Evolutionary conservation across 2,113 vertebrate species (phyloP), one percentile per base, ranked within the genome.

Genomic region (Thalassarche chlororhynchos): DNA sequence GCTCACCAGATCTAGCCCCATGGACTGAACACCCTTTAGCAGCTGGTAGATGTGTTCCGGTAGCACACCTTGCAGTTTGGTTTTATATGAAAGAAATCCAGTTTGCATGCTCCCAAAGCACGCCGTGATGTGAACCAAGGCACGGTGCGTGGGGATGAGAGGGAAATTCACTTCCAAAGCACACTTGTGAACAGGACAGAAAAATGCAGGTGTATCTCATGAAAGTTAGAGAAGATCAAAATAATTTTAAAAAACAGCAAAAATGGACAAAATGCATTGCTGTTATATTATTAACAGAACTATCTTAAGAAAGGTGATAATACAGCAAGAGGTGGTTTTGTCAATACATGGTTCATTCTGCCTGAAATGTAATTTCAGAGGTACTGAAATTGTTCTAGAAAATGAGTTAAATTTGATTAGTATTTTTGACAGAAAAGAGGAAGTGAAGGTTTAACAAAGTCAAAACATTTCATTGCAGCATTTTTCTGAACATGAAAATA

Each of bases 401-500:
- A 75, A 79, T 31, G 32, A n/a, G 32, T 94, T 87, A 90, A 57
- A 60, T 93, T 78, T 90, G 83, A 79, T 93, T 58, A 76, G 23
- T 90, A 60, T 55, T 84, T 91, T 90, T 93, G 87, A 83, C 38
- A 82, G 92, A 84, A 84, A 26, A 78, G 65, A 75, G 70, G 65
- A 76, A 84, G n/a, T 32, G 78, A 79, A 76, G 38, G 46, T 34
- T 91, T 93, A 85, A 69, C 18, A n/a, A 84, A 96, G 90, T 95
- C 89, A 94, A 93, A 92, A 92, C 87, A 84, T 93, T 91, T 84
- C 62, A 91, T 54, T 70, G 58, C 36, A 84, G 34, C 36, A 36
- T 81, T 96, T 84, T 89, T 91, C 74, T 82, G 90, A 97, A 85
- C 24, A 46, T 58, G 84, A 91, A 92, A 94, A 85, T 51, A 72